phyloP scores from a whole-genome alignment of 2,113 vertebrate species.

The Noturus placidus region DNA sequence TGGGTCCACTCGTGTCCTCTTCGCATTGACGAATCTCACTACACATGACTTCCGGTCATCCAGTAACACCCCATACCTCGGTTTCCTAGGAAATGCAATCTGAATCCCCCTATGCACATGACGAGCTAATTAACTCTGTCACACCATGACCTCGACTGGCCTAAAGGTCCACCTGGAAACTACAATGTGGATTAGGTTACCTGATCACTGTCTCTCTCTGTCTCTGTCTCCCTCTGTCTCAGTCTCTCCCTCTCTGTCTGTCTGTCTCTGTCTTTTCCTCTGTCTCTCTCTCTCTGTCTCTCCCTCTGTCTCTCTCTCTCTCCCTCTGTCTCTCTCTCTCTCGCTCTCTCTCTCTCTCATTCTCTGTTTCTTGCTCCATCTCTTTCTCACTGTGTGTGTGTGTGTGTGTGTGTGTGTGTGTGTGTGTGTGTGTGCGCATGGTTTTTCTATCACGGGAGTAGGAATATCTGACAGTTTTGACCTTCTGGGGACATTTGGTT shows the following conservation, averaged over 20 bases:
- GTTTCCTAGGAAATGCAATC: neutral
- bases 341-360: neutral
- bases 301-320: too few species aligned
- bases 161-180: conserved; percentile 10
- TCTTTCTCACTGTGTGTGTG: neutral
- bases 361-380: neutral
- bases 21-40: neutral
- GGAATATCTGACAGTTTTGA: neutral
- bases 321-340: neutral
- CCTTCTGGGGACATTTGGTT: neutral
- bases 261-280: too few species aligned
- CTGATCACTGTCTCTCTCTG: neutral
- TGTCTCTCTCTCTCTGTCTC: too few species aligned
- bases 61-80: neutral
- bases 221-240: conserved; percentile 3
- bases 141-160: neutral
- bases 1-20: neutral
- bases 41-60: neutral
- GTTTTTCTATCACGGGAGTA: neutral
- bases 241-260: neutral
- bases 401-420: neutral
- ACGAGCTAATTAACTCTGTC: neutral
- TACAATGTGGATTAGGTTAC: neutral
- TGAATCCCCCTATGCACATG: neutral
- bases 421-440: neutral